These are phyloP conservation scores for Lasioglossum calceatum DNA, from an alignment of 2,888 invertebrate genomes.

Conservation along the genomic window DNA sequence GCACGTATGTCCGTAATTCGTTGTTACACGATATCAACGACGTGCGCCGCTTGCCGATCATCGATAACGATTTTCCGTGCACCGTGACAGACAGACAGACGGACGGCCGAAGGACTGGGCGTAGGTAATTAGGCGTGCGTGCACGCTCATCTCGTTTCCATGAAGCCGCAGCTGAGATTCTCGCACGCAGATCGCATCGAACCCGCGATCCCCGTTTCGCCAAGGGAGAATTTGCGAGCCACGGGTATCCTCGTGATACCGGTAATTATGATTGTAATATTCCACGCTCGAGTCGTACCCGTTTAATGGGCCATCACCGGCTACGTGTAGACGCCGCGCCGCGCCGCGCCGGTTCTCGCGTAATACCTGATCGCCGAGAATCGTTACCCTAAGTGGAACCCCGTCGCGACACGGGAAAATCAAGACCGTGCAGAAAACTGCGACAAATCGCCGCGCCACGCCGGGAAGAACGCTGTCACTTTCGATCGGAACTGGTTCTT, in stretches of 20 bases:
- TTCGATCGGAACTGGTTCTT: not conserved
- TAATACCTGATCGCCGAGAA: not conserved
- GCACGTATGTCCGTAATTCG: constrained; percentile 32
- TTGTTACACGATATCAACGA: constrained; percentile 24
- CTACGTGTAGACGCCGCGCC: not conserved
- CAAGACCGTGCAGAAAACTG: not conserved
- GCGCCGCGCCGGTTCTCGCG: too few species aligned
- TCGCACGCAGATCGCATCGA: constrained; percentile 29
- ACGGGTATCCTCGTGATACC: constrained; percentile 4
- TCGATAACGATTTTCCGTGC: constrained; percentile 39
- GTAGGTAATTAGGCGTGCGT: constrained; percentile 39
- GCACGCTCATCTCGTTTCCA: constrained; percentile 9
- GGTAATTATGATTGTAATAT: constrained; percentile 31
- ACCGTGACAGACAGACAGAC: not conserved
- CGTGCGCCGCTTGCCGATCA: constrained; percentile 34
- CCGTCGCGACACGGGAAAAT: not conserved
- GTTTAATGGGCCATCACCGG: not conserved
- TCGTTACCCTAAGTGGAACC: not conserved
- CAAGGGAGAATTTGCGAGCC: not conserved
- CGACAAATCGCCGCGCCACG: not conserved
- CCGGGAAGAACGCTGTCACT: not conserved
- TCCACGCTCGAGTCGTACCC: not conserved
- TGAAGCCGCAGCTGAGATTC: constrained; percentile 21
- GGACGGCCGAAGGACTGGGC: not conserved
- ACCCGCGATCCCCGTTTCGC: not conserved